Base-by-base conservation (phyloP, 1,140 invertebrate genomes). In the Rhopalosiphum maidis region DNA sequence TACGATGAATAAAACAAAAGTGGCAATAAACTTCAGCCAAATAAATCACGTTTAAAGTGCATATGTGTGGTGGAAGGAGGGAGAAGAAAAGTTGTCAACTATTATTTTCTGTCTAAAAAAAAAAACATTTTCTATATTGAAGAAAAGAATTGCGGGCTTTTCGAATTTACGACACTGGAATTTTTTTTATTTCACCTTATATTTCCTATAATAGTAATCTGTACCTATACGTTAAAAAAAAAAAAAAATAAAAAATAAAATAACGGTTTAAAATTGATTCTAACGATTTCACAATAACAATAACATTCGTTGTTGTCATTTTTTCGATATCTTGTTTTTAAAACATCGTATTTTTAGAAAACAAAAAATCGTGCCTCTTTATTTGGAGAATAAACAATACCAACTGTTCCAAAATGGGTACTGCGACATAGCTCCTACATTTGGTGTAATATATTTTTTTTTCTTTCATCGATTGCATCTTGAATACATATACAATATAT, bases 1-100 rank as follows among this genome's bases (percentile, higher is more conserved):
- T n/a, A 30, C 35, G 35, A 48, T 86, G 82, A 92, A 92, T 92
- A 92, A 92, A 92, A 92, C 90, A 92, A 92, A 83, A 68, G 54
- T 43, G 23, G 35, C 68, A 82, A 51, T 92, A 92, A 92, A 92
- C 68, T 77, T 77, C 60, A 35, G 15, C n/a, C 1, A 9, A 37
- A 92, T 92, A 83, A 83, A 51, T 92, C 46, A 92, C 41, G 25
- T 51, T 51, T 51, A 51, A 51, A 51, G 15, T 51, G 48, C 2
- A 11, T 37, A 6, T 37, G 30, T 88, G n/a, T 48, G 37, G n/a
- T 6, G n/a, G n/a, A 1, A 15, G n/a, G 30, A 46, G 9, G 15
- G 22, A 23, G n/a, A 54, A 60, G 54, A 60, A 41, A 68, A 68
- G 37, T 60, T 68, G 89, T 90, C 89, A 43, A 30, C 89, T 37